Percentiles rank a stretch among this genome's conserved stretches.
Evolutionary conservation across 2,888 invertebrate genomes (phyloP).

Genomic region (Zaprionus lineosus): DNA sequence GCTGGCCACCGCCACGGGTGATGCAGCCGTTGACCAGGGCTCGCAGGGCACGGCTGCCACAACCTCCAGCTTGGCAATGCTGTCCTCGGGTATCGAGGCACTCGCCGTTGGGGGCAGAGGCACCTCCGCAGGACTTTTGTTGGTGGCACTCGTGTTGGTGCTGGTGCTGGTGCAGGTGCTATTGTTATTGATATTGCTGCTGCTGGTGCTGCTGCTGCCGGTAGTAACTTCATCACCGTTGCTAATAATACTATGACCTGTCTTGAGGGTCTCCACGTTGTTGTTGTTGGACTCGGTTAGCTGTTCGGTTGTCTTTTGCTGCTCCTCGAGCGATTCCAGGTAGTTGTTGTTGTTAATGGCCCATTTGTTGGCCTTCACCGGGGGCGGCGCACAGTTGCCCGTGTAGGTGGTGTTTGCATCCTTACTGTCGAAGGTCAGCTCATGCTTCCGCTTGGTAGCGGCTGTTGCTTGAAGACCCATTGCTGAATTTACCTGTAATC

Average conservation of each 20-base stretch:
- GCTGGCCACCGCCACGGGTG: constrained; percentile 42
- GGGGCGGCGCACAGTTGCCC: constrained; percentile 83
- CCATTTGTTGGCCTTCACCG: constrained; percentile 85
- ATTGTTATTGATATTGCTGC: constrained; percentile 21
- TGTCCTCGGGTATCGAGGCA: constrained; percentile 80
- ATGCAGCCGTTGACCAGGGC: constrained; percentile 74
- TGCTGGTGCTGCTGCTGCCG: constrained; percentile 33
- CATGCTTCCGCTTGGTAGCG: constrained; percentile 88
- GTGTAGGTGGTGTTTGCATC: constrained; percentile 83
- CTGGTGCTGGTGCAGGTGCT: constrained; percentile 6
- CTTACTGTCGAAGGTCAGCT: constrained; percentile 83
- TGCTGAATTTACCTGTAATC: constrained; percentile 85
- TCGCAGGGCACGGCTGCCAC: constrained; percentile 80
- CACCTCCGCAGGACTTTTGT: constrained; percentile 61
- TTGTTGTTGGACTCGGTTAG: constrained; percentile 57
- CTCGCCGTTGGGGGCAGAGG: constrained; percentile 78
- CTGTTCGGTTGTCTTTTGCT: constrained; percentile 36
- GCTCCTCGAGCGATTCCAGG: constrained; percentile 76
- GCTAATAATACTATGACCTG: constrained; percentile 65
- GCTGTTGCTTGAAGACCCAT: constrained; percentile 89
- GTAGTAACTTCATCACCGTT: constrained; percentile 79
- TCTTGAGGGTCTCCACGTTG: constrained; percentile 41
- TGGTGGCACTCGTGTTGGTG: constrained; percentile 15
- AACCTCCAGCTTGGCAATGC: constrained; percentile 83
- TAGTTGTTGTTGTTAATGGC: constrained; percentile 81